phyloP scores from a whole-genome alignment of 2,113 vertebrate species.

The Bujurquina vittata region DNA sequence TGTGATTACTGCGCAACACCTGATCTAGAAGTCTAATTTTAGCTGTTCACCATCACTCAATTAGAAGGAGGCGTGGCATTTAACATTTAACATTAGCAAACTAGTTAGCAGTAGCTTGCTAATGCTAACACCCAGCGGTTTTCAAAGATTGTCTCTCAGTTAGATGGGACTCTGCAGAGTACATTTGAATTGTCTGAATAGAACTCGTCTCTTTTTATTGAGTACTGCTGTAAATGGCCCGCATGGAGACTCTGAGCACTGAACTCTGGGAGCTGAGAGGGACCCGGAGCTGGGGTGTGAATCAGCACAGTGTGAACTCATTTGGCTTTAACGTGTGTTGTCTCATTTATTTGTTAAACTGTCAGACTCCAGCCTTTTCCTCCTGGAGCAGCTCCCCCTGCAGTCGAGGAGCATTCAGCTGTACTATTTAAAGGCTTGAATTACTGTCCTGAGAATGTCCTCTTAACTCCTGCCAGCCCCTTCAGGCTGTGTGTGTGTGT shows the following conservation, averaged over 20 bases:
- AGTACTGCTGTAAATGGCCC: too few species aligned
- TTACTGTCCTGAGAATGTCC: constrained; percentile 48
- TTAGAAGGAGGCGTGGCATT: too few species aligned
- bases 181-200: background rate
- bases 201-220: background rate
- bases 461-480: constrained; percentile 35
- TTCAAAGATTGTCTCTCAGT: too few species aligned
- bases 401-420: background rate
- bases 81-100: too few species aligned
- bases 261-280: rapidly evolving
- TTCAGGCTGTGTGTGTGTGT: background rate
- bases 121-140: too few species aligned
- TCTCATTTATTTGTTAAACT: background rate
- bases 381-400: background rate
- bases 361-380: background rate
- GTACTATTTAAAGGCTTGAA: constrained; percentile 39
- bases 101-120: too few species aligned
- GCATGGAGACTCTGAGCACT: background rate
- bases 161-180: background rate
- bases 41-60: too few species aligned
- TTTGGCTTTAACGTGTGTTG: background rate
- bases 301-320: background rate
- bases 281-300: background rate
- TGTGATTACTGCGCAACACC: too few species aligned
- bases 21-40: too few species aligned